Evolutionary conservation across 2,888 invertebrate species (phyloP).

Genomic region (Teleiodes luculella): DNA sequence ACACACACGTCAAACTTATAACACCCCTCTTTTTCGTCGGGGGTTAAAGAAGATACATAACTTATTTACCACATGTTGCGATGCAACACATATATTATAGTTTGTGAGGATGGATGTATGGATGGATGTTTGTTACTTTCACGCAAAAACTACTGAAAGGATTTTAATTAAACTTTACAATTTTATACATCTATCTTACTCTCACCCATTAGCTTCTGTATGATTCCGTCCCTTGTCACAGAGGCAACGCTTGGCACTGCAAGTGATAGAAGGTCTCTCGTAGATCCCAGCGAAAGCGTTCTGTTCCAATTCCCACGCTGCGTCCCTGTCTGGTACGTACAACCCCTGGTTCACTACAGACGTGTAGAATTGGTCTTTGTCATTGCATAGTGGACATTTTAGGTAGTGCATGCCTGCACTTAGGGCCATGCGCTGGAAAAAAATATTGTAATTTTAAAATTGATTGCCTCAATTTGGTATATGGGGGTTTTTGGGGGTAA

Average conservation of each 20-base stretch:
- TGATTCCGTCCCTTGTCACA: constrained; percentile 67
- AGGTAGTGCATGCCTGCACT: constrained; percentile 88
- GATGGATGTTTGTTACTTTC: too few species aligned
- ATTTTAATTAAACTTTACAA: too few species aligned
- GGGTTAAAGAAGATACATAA: too few species aligned
- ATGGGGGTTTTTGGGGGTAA: too few species aligned
- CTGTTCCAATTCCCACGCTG: constrained; percentile 87
- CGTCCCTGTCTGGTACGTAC: constrained; percentile 90
- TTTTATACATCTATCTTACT: background rate
- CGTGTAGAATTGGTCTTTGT: constrained; percentile 80
- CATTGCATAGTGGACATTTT: constrained; percentile 90
- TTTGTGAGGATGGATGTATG: too few species aligned
- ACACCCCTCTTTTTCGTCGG: too few species aligned
- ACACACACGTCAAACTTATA: too few species aligned
- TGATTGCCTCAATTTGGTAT: background rate
- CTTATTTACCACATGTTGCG: too few species aligned
- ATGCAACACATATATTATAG: too few species aligned
- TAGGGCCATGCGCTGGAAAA: constrained; percentile 81
- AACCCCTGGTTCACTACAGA: constrained; percentile 83
- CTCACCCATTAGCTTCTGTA: constrained; percentile 52
- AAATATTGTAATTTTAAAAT: background rate
- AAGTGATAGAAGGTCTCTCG: constrained; percentile 78
- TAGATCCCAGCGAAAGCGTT: constrained; percentile 86
- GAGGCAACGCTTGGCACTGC: constrained; percentile 78
- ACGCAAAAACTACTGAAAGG: too few species aligned